These are phyloP conservation scores for Lochmaea capreae DNA, from an alignment of 2,888 invertebrate genomes.

Conservation along the genomic window DNA sequence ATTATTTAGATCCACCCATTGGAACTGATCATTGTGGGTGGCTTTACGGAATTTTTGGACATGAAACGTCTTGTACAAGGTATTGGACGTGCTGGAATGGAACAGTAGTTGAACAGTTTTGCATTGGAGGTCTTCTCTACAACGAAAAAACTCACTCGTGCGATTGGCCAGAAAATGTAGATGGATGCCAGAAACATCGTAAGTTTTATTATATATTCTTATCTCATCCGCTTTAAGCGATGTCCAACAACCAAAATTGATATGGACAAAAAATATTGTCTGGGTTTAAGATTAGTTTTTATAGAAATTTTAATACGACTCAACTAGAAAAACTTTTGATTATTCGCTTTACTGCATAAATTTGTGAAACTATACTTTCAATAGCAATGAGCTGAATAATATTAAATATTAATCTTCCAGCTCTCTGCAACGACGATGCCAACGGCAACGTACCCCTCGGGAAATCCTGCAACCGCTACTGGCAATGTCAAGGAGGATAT, in stretches of 20 bases:
- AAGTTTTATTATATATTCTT: slow-evolving; percentile 65
- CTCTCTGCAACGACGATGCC: slow-evolving; percentile 90
- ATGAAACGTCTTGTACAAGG: slow-evolving; percentile 91
- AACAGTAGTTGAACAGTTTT: slow-evolving; percentile 90
- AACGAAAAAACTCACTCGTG: slow-evolving; percentile 92
- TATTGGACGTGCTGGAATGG: slow-evolving; percentile 98
- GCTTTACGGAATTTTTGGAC: slow-evolving; percentile 93
- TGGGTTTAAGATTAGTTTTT: no score
- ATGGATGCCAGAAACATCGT: slow-evolving; percentile 95
- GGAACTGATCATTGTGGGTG: slow-evolving; percentile 90
- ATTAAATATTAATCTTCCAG: slow-evolving; percentile 67
- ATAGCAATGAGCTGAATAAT: not conserved
- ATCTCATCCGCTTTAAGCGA: not conserved
- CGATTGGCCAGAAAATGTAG: slow-evolving; percentile 95
- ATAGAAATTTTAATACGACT: no score
- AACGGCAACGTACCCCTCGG: slow-evolving; percentile 92
- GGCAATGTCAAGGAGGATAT: slow-evolving; percentile 95
- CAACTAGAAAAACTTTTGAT: no score
- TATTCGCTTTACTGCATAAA: no score
- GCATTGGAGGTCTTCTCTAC: slow-evolving; percentile 90
- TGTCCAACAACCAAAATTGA: no score
- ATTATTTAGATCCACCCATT: slow-evolving; percentile 80
- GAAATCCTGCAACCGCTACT: slow-evolving; percentile 93
- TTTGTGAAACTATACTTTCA: no score
- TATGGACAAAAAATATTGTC: no score